A percentile compares a stretch with the other conserved stretches of the same genome.
Conservation (phyloP, 2,113 vertebrate genomes). For the Heloderma charlesbogerti region DNA sequence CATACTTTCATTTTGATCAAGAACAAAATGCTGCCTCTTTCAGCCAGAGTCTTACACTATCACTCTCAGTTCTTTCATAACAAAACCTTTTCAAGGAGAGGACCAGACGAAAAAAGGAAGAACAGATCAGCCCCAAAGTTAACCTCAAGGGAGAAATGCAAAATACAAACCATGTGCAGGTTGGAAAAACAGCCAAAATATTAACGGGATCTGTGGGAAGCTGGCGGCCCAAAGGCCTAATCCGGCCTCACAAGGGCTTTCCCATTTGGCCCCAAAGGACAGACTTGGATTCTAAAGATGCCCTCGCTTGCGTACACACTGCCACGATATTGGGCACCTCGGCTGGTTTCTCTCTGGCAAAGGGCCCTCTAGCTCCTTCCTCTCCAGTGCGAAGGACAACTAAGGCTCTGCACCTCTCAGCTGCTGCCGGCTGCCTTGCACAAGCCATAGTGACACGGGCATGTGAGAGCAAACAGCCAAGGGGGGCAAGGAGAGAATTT, state of each 20-base stretch:
- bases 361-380: background rate
- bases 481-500: background rate
- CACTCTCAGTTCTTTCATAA: constrained; percentile 14
- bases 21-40: background rate
- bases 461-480: too few relatives aligned
- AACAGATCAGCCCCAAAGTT: background rate
- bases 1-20: constrained; percentile 21
- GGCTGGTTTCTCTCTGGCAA: background rate
- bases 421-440: background rate
- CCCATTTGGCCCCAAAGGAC: background rate
- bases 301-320: background rate
- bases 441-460: background rate
- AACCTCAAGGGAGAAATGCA: background rate
- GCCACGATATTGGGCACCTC: background rate
- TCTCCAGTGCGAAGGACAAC: background rate
- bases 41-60: background rate
- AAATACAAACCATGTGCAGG: too few relatives aligned
- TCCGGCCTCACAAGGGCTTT: background rate
- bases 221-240: background rate
- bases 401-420: background rate
- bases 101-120: background rate
- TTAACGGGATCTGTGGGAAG: background rate
- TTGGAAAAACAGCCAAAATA: background rate
- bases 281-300: background rate
- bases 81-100: background rate